A percentile compares a stretch with the other conserved stretches of the same genome.
Conservation (phyloP, 2,888 invertebrate species). For the Pelosia muscerda region DNA sequence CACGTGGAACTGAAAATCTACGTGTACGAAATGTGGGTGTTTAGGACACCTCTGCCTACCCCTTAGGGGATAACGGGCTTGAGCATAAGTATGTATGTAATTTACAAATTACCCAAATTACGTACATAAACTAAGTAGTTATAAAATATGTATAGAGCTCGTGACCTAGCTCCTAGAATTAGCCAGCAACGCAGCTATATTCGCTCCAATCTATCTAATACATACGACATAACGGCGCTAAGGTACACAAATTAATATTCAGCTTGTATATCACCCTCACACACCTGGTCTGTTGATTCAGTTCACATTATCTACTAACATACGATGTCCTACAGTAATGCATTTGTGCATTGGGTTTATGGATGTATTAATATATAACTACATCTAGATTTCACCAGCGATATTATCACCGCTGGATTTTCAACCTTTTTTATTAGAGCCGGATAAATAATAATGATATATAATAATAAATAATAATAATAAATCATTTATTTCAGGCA, state of each 20-base stretch:
- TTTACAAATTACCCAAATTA: conserved; percentile 28
- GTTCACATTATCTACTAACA: conserved; percentile 70
- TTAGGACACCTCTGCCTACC: no score
- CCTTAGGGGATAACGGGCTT: no score
- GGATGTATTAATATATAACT: not conserved
- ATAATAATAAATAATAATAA: no score
- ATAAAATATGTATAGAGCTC: conserved; percentile 39
- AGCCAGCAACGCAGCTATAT: conserved; percentile 34
- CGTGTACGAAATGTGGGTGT: no score
- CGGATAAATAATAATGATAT: no score
- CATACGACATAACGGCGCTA: conserved; percentile 57
- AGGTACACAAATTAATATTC: conserved; percentile 82
- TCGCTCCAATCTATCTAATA: conserved; percentile 44
- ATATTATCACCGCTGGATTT: no score
- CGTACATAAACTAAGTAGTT: conserved; percentile 27
- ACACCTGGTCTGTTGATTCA: conserved; percentile 78
- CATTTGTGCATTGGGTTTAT: conserved; percentile 56
- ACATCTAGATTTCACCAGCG: no score
- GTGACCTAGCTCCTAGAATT: conserved; percentile 35
- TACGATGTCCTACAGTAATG: conserved; percentile 61
- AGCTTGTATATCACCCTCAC: conserved; percentile 65
- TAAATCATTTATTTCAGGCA: no score
- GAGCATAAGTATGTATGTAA: no score
- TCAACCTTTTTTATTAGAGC: no score
- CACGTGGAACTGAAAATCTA: no score